Evolutionary conservation across 1,140 invertebrate genomes (phyloP).

Genomic region (Procambarus clarkii): DNA sequence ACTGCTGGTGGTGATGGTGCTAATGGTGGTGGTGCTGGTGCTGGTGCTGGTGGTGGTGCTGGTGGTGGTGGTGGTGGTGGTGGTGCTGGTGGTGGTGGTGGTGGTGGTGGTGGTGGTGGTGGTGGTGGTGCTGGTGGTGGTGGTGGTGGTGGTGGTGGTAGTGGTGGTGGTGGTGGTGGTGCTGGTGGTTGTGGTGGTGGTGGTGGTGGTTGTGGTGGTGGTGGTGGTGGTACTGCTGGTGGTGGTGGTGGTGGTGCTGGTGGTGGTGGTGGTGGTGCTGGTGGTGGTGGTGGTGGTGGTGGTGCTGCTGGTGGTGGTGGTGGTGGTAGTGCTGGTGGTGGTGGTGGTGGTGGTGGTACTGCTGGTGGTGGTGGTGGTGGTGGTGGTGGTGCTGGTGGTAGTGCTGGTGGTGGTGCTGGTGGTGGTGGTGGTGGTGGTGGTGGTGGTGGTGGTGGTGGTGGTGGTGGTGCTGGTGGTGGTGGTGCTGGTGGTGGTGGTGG

Average conservation of each 20-base stretch:
- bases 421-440: too few species aligned
- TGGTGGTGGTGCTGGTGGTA: background rate
- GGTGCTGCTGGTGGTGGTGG: background rate
- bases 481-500: too few species aligned
- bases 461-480: too few species aligned
- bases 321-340: background rate
- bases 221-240: background rate
- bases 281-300: background rate
- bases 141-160: background rate
- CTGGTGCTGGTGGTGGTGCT: background rate
- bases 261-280: background rate
- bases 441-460: too few species aligned
- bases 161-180: background rate
- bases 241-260: background rate
- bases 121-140: background rate
- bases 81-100: background rate
- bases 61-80: background rate
- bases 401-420: too few species aligned
- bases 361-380: too few species aligned
- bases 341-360: too few species aligned
- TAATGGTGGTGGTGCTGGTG: background rate
- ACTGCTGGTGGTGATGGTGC: background rate
- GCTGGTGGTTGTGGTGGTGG: too few species aligned
- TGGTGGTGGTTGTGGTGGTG: too few species aligned
- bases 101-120: conserved; percentile 5